These are phyloP conservation scores for Urosaurus nigricauda DNA, from an alignment of 2,797 vertebrate species.

Conservation along the genomic window DNA sequence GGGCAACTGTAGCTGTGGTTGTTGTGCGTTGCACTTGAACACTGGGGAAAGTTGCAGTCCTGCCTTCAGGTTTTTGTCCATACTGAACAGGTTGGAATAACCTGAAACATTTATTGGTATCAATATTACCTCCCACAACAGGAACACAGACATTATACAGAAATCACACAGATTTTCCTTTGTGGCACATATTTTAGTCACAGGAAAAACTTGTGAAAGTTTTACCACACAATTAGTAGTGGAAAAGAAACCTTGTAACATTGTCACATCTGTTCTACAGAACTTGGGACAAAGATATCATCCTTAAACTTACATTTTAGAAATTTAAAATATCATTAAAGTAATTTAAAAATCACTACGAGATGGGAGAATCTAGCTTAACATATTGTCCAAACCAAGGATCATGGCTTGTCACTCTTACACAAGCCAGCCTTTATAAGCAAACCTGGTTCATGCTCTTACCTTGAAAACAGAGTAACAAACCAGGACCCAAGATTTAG, in stretches of 20 bases:
- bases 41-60: conserved; percentile 83
- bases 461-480: background rate
- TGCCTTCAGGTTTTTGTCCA: conserved; percentile 93
- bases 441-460: background rate
- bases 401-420: too few relatives aligned
- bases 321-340: too few relatives aligned
- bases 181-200: background rate
- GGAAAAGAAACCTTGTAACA: too few relatives aligned
- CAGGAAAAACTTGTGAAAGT: background rate
- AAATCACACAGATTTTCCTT: background rate
- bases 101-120: conserved; percentile 68
- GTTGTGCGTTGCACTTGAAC: conserved; percentile 76
- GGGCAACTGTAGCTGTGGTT: conserved; percentile 74
- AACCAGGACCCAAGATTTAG: background rate
- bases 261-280: too few relatives aligned
- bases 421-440: background rate
- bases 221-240: background rate
- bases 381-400: background rate
- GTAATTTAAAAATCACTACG: too few relatives aligned
- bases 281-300: too few relatives aligned
- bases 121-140: background rate
- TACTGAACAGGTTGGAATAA: conserved; percentile 93
- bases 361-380: too few relatives aligned
- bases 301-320: too few relatives aligned
- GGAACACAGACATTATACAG: background rate